Conservation (phyloP, 1,140 invertebrate genomes). For the Drosophila jambulina region DNA sequence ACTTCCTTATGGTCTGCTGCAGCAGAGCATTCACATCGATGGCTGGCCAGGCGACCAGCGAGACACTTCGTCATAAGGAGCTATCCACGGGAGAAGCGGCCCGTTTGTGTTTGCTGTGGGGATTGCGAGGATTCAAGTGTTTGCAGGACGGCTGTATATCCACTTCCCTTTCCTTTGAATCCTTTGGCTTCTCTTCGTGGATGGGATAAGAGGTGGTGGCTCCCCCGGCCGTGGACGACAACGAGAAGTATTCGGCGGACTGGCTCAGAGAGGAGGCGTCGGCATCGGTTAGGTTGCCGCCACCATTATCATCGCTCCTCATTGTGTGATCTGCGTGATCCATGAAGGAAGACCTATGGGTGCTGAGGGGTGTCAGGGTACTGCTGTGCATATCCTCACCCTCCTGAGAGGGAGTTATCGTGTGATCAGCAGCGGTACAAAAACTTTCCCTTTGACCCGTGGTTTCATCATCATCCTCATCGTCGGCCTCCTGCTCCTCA, state of each 20-base stretch:
- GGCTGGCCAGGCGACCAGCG: constrained; percentile 85
- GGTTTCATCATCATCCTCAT: constrained; percentile 62
- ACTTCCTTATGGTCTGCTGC: constrained; percentile 83
- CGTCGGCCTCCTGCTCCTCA: constrained; percentile 42
- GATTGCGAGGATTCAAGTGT: constrained; percentile 64
- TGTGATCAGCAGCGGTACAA: constrained; percentile 73
- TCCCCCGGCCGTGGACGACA: constrained; percentile 55
- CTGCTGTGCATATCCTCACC: constrained; percentile 66
- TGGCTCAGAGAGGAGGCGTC: constrained; percentile 78
- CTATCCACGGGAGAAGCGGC: constrained; percentile 57
- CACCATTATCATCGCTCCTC: constrained; percentile 52
- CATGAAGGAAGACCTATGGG: constrained; percentile 40
- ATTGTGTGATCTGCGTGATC: constrained; percentile 65
- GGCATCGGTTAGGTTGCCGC: constrained; percentile 60
- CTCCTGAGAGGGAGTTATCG: constrained; percentile 68
- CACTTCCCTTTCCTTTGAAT: constrained; percentile 13
- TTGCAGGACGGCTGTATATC: constrained; percentile 39
- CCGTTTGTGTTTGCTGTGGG: constrained; percentile 61
- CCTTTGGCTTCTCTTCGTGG: constrained; percentile 22
- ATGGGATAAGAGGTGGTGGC: constrained; percentile 9
- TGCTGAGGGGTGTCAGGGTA: constrained; percentile 72
- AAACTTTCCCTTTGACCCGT: constrained; percentile 69
- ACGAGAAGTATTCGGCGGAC: constrained; percentile 80
- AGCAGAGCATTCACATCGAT: constrained; percentile 83
- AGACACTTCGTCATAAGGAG: constrained; percentile 85